A percentile compares a stretch with the other conserved stretches of the same genome.
Conservation (phyloP, 2,888 invertebrate species). For the Spatulosminthurus flaviceps region DNA sequence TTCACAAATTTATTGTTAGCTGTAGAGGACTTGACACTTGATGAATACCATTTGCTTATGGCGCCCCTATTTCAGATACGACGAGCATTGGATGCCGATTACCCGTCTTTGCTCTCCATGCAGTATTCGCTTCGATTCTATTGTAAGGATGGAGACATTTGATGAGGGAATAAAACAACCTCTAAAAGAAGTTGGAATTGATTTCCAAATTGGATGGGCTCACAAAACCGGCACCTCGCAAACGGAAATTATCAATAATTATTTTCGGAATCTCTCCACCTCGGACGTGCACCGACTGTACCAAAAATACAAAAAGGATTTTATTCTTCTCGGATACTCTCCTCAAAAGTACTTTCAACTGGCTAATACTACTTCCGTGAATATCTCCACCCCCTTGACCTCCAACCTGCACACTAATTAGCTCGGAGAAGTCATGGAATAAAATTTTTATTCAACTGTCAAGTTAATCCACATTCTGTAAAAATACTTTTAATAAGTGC, state of each 20-base stretch:
- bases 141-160: constrained; percentile 59
- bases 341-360: constrained; percentile 58
- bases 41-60: too few species aligned
- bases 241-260: constrained; percentile 50
- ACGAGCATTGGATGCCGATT: constrained; percentile 62
- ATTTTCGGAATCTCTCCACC: constrained; percentile 55
- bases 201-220: constrained; percentile 48
- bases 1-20: too few species aligned
- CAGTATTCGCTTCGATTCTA: constrained; percentile 50
- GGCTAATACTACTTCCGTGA: constrained; percentile 21
- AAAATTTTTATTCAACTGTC: too few species aligned
- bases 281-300: constrained; percentile 56
- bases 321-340: constrained; percentile 57
- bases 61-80: constrained; percentile 48
- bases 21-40: too few species aligned
- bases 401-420: background rate
- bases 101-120: constrained; percentile 59
- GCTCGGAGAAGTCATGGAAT: too few species aligned
- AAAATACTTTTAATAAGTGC: too few species aligned
- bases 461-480: too few species aligned
- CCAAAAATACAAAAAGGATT: constrained; percentile 58
- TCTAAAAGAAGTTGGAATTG: constrained; percentile 50
- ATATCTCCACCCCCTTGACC: too few species aligned
- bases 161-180: constrained; percentile 50
- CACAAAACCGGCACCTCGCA: constrained; percentile 56